phyloP scores from a whole-genome alignment of 1,140 invertebrate genomes.

The Tetramorium parvispinum region DNA sequence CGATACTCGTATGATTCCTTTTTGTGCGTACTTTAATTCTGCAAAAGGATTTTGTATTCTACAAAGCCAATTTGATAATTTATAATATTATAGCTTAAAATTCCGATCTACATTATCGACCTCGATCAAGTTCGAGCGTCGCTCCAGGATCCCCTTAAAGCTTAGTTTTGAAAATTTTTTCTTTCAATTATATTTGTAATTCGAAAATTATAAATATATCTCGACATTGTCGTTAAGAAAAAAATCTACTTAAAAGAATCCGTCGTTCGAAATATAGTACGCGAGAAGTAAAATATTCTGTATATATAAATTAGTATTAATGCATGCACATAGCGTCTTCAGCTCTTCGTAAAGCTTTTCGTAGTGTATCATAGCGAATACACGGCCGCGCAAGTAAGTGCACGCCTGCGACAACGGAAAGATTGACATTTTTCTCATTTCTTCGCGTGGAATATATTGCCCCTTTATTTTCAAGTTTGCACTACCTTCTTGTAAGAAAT shows the following conservation, averaged over 20 bases:
- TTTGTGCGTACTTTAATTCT: too few relatives aligned
- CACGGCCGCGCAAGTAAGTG: background rate
- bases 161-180: background rate
- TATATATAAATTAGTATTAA: conserved; percentile 17
- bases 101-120: too few relatives aligned
- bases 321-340: background rate
- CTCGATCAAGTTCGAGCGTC: too few relatives aligned
- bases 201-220: background rate
- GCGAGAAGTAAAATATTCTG: background rate
- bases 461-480: background rate
- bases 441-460: background rate
- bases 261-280: background rate
- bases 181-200: background rate
- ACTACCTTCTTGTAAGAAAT: background rate
- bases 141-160: too few relatives aligned
- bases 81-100: too few relatives aligned
- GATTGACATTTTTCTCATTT: conserved; percentile 29
- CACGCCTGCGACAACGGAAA: background rate
- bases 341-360: background rate
- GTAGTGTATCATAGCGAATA: background rate
- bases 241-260: background rate
- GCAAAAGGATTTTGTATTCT: too few relatives aligned
- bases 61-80: too few relatives aligned
- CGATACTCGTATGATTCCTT: too few relatives aligned
- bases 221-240: background rate